phyloP scores from a whole-genome alignment of 2,797 vertebrate genomes.

The Champsocephalus esox region DNA sequence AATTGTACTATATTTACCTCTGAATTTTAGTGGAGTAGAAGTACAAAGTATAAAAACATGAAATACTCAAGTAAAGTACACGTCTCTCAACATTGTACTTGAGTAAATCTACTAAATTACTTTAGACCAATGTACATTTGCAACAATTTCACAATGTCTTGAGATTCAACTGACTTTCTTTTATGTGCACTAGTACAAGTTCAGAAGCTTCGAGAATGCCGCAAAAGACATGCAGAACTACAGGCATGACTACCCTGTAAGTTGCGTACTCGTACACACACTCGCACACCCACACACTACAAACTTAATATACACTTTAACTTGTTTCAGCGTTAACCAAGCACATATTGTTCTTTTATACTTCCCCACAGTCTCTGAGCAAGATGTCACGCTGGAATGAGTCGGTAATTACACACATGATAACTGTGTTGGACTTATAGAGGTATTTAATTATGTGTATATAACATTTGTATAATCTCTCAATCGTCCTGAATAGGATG shows the following conservation, averaged over 20 bases:
- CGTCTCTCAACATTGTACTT: too few species aligned
- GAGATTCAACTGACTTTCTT: slow-evolving; percentile 8
- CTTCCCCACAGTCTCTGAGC: not conserved
- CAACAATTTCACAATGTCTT: not conserved
- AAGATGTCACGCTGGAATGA: accelerated
- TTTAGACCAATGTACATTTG: too few species aligned
- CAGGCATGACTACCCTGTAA: slow-evolving; percentile 87
- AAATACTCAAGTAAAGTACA: too few species aligned
- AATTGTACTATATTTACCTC: too few species aligned
- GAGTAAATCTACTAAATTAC: too few species aligned
- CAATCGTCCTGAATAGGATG: slow-evolving; percentile 6
- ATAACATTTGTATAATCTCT: too few species aligned
- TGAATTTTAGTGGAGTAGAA: too few species aligned
- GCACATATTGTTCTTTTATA: too few species aligned
- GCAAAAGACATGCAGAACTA: slow-evolving; percentile 89
- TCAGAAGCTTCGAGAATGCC: slow-evolving; percentile 82
- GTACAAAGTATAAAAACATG: too few species aligned
- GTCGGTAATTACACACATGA: slow-evolving; percentile 26
- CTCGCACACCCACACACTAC: not conserved
- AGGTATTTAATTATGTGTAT: not conserved
- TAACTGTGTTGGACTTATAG: not conserved
- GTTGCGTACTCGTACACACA: slow-evolving; percentile 37
- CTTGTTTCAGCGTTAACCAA: not conserved
- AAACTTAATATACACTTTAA: too few species aligned
- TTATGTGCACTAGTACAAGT: slow-evolving; percentile 32